Conservation (phyloP, 1,140 invertebrate species). For the Trachymyrmex septentrionalis region DNA sequence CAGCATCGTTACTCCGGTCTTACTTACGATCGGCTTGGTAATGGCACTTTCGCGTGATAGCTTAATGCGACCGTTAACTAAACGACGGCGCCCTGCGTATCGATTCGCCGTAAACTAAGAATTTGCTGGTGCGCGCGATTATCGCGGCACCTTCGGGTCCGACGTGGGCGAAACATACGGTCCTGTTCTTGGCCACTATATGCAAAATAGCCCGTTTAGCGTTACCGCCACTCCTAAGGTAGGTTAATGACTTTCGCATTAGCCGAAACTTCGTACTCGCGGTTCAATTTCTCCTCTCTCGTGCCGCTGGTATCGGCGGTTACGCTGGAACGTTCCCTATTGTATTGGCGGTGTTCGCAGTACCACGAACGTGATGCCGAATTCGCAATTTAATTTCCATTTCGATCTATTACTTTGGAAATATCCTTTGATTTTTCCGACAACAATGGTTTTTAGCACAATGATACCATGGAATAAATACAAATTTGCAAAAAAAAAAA, state of each 20-base stretch:
- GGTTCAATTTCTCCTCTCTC: constrained; percentile 24
- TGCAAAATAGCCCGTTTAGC: constrained; percentile 51
- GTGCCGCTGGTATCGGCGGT: background rate
- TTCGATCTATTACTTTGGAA: background rate
- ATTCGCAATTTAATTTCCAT: constrained; percentile 3
- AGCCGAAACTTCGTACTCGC: constrained; percentile 46
- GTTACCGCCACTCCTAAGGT: background rate
- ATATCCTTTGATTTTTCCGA: background rate
- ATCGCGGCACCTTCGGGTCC: constrained; percentile 9
- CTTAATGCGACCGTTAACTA: constrained; percentile 83
- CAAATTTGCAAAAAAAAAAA: background rate
- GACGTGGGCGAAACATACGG: constrained; percentile 41
- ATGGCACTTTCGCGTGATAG: constrained; percentile 81
- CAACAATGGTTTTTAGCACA: background rate
- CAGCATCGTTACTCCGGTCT: constrained; percentile 67
- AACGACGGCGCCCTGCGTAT: constrained; percentile 78
- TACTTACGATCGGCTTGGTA: constrained; percentile 79
- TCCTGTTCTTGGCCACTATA: background rate
- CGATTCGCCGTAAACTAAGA: constrained; percentile 82
- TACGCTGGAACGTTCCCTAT: constrained; percentile 7
- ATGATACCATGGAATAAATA: background rate
- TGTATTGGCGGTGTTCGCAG: background rate
- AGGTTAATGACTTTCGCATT: constrained; percentile 44
- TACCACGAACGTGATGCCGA: background rate
- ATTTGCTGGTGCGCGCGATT: constrained; percentile 68